Conservation (phyloP, 1,140 invertebrate genomes). For the Chymomyza costata region DNA sequence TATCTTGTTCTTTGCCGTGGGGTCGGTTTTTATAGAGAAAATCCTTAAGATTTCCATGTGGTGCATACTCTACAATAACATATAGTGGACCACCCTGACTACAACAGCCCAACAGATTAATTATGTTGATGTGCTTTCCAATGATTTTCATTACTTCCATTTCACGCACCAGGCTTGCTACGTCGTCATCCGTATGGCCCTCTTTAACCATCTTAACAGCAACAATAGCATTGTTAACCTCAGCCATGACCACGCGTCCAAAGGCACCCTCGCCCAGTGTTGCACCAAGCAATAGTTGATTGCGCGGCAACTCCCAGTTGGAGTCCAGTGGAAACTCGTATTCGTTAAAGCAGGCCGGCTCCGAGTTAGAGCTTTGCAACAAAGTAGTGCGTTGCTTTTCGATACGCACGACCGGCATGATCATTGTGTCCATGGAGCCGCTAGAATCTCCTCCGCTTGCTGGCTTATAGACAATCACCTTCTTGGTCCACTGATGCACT, state of each 20-base stretch:
- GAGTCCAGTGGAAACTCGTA: slow-evolving; percentile 95
- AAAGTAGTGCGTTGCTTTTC: slow-evolving; percentile 87
- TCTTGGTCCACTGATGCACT: slow-evolving; percentile 91
- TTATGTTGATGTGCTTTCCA: slow-evolving; percentile 97
- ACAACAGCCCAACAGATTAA: slow-evolving; percentile 96
- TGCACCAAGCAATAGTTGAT: slow-evolving; percentile 85
- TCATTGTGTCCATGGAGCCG: slow-evolving; percentile 77
- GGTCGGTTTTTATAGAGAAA: slow-evolving; percentile 92
- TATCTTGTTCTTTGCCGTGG: slow-evolving; percentile 74
- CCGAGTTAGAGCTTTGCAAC: slow-evolving; percentile 78
- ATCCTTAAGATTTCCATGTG: slow-evolving; percentile 95
- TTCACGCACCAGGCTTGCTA: slow-evolving; percentile 96
- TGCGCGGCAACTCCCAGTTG: slow-evolving; percentile 92
- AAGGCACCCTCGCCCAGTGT: slow-evolving; percentile 96
- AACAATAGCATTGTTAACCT: slow-evolving; percentile 89
- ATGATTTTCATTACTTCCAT: slow-evolving; percentile 99
- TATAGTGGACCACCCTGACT: slow-evolving; percentile 95
- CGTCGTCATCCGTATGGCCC: slow-evolving; percentile 97
- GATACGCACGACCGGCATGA: slow-evolving; percentile 90
- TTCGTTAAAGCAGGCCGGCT: slow-evolving; percentile 84
- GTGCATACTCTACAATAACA: slow-evolving; percentile 97
- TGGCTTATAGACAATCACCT: slow-evolving; percentile 90
- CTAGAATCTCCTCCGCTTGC: slow-evolving; percentile 77
- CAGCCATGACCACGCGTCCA: slow-evolving; percentile 92
- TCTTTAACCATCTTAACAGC: slow-evolving; percentile 99